Conservation (phyloP, 1,140 invertebrate genomes). For the Saxidomus purpurata region DNA sequence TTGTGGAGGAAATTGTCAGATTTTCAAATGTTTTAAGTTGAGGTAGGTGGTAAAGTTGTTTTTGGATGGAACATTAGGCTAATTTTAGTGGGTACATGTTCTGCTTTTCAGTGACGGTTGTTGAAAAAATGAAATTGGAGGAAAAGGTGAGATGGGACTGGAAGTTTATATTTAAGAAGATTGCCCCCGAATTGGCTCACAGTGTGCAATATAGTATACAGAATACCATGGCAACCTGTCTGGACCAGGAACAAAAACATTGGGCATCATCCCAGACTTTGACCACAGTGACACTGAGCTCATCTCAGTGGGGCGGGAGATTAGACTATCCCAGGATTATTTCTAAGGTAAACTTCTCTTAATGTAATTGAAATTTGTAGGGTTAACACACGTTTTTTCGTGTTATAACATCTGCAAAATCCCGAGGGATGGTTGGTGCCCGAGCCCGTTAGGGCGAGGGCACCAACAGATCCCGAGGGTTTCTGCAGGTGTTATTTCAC, state of each 20-base stretch:
- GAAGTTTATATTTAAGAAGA: constrained; percentile 83
- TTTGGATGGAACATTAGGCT: too few relatives aligned
- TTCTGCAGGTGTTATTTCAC: too few relatives aligned
- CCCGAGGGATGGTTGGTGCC: too few relatives aligned
- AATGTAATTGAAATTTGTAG: too few relatives aligned
- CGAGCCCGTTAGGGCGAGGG: too few relatives aligned
- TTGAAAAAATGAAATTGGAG: constrained; percentile 80
- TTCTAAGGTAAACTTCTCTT: constrained; percentile 80
- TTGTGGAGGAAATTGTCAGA: too few relatives aligned
- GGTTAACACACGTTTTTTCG: too few relatives aligned
- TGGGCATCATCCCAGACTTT: constrained; percentile 73
- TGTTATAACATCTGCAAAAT: too few relatives aligned
- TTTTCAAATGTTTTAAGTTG: too few relatives aligned
- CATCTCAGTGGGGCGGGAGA: constrained; percentile 74
- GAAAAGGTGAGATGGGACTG: constrained; percentile 83
- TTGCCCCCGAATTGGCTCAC: constrained; percentile 76
- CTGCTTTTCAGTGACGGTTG: constrained; percentile 70
- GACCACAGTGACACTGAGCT: constrained; percentile 68
- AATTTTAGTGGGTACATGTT: too few relatives aligned
- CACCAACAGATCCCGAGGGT: too few relatives aligned
- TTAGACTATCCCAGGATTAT: constrained; percentile 82
- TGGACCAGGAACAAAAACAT: constrained; percentile 73
- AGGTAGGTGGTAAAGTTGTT: too few relatives aligned
- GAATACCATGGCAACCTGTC: constrained; percentile 63
- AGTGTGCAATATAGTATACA: constrained; percentile 77